These are phyloP conservation scores for Thymelicus sylvestris DNA, from an alignment of 2,888 invertebrate species.

Conservation along the genomic window DNA sequence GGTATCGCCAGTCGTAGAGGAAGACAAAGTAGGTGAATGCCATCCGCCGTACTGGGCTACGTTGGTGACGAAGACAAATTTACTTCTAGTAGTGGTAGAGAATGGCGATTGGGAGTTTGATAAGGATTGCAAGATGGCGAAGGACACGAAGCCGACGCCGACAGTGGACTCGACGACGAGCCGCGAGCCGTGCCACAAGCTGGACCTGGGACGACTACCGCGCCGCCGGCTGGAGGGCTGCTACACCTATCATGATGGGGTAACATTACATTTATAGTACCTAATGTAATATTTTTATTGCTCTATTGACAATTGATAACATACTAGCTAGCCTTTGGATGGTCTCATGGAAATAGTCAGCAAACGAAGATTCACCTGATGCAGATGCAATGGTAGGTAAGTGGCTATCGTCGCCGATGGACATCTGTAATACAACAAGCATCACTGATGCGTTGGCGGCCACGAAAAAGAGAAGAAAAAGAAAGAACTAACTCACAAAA, in stretches of 20 bases:
- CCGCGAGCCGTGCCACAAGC: conserved; percentile 90
- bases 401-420: no score
- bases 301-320: no score
- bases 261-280: conserved; percentile 51
- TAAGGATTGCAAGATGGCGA: conserved; percentile 76
- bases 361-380: no score
- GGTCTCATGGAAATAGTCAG: no score
- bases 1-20: conserved; percentile 59
- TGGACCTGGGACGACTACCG: conserved; percentile 87
- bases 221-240: conserved; percentile 90
- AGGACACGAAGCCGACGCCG: conserved; percentile 83
- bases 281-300: no score
- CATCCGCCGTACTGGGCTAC: conserved; percentile 87
- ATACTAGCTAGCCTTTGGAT: no score
- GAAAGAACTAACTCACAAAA: no score
- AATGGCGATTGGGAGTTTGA: conserved; percentile 54
- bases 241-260: conserved; percentile 90
- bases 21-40: conserved; percentile 61
- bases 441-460: no score
- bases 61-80: conserved; percentile 90
- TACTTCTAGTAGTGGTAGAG: conserved; percentile 90
- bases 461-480: no score
- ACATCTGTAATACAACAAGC: no score
- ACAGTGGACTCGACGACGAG: conserved; percentile 68
- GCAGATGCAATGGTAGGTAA: no score